A percentile compares a stretch with the other conserved stretches of the same genome.
phyloP scores from a whole-genome alignment of 2,797 vertebrate species.

The Pseudomugil gertrudae region DNA sequence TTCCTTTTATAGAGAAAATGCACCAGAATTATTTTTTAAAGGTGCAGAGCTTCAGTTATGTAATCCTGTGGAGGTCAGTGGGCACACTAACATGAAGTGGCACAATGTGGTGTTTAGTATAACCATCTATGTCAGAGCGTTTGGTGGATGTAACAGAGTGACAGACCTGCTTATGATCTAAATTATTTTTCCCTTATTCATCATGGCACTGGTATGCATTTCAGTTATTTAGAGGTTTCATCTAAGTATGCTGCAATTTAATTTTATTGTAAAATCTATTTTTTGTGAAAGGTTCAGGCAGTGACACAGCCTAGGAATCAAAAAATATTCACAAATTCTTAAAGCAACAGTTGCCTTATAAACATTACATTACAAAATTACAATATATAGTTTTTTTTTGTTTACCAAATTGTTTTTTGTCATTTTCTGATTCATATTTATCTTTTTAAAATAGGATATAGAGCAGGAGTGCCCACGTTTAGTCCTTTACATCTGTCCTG shows the following conservation, averaged over 20 bases:
- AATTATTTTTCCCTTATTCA: neutral
- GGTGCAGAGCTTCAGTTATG: conserved; percentile 35
- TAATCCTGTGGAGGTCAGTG: conserved; percentile 45
- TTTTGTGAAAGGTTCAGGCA: neutral
- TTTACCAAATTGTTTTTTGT: neutral
- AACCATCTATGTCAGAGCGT: neutral
- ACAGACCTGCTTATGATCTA: neutral
- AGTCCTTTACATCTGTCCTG: too few species aligned
- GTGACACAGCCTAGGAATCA: neutral
- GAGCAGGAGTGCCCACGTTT: too few species aligned
- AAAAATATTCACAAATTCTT: neutral
- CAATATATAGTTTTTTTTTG: neutral
- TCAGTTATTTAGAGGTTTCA: neutral
- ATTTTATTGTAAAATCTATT: neutral
- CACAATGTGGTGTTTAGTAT: conserved; percentile 3
- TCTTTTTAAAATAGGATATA: neutral
- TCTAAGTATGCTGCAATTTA: neutral
- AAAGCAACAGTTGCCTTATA: neutral
- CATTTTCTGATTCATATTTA: neutral
- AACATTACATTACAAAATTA: neutral
- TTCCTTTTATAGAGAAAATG: neutral
- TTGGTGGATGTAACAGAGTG: neutral
- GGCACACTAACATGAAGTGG: conserved; percentile 19
- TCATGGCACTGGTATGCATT: neutral
- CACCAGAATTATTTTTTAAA: conserved; percentile 8